A percentile compares a stretch with the other conserved stretches of the same genome.
Conservation (phyloP, 2,888 invertebrate genomes). For the Gandaritis pyraliata region DNA sequence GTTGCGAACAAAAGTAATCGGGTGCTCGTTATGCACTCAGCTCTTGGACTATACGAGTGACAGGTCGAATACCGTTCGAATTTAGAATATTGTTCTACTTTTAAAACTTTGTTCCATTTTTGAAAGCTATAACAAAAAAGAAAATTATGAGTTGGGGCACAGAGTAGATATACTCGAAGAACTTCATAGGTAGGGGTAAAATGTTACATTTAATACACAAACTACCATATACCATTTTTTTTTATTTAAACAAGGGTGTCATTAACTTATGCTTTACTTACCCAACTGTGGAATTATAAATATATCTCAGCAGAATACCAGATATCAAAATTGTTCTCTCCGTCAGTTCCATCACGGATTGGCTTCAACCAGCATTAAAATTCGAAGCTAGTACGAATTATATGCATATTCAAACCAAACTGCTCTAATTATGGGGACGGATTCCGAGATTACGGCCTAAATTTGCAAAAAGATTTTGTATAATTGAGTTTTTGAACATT, state of each 20-base stretch:
- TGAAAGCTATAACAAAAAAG: slow-evolving; percentile 1
- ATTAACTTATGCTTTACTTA: no score
- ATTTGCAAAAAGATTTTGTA: slow-evolving; percentile 49
- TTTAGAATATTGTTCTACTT: slow-evolving; percentile 42
- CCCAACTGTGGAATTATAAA: no score
- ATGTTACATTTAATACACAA: no score
- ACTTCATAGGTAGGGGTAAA: no score
- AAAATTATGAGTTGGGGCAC: no score
- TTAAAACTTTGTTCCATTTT: slow-evolving; percentile 15
- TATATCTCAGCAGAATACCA: no score
- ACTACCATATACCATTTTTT: no score
- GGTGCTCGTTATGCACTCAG: slow-evolving; percentile 51
- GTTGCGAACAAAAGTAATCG: slow-evolving; percentile 64
- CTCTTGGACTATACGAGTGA: slow-evolving; percentile 50
- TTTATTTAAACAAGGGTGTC: no score
- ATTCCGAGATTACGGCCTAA: slow-evolving; percentile 49
- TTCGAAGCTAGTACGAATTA: slow-evolving; percentile 51
- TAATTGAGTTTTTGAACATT: slow-evolving; percentile 41
- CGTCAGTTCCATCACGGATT: slow-evolving; percentile 1
- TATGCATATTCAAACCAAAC: slow-evolving; percentile 63
- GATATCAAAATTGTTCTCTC: no score
- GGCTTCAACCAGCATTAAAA: slow-evolving; percentile 45
- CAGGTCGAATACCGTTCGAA: slow-evolving; percentile 47
- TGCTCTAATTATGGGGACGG: slow-evolving; percentile 58
- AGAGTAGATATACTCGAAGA: no score